Conservation (phyloP, 30 jellyfish, hydroid and myxozoan species). For the Aurelia aurita complex sp. Pacific region DNA sequence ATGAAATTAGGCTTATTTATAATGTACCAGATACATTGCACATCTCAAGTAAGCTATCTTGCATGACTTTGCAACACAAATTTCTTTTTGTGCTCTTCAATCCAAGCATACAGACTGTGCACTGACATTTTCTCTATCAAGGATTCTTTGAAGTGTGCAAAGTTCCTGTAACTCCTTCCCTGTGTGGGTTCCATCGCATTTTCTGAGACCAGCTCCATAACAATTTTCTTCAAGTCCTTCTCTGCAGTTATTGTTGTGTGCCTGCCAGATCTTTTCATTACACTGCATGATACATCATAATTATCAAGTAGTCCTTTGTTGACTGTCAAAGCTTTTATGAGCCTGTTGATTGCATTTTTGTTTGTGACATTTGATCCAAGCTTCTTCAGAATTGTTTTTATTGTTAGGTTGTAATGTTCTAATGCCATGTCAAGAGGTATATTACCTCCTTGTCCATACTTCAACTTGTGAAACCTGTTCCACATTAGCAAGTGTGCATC, state of each 20-base stretch:
- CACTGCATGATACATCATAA: background rate
- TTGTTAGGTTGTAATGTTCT: too few relatives aligned
- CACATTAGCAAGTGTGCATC: too few relatives aligned
- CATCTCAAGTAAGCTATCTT: background rate
- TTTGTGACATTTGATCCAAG: too few relatives aligned
- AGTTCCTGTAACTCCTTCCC: background rate
- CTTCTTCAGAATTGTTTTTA: too few relatives aligned
- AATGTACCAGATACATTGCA: background rate
- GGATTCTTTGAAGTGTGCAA: background rate
- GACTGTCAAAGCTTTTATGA: too few relatives aligned
- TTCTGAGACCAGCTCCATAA: too few relatives aligned
- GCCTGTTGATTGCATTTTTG: slow-evolving; percentile 1
- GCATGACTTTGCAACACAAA: slow-evolving; percentile 5
- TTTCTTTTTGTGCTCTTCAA: slow-evolving; percentile 1
- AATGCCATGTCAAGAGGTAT: too few relatives aligned
- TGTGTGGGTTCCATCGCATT: background rate
- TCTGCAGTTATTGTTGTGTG: slow-evolving; percentile 3
- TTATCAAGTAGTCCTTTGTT: background rate
- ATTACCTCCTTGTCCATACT: too few relatives aligned
- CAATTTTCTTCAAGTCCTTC: too few relatives aligned
- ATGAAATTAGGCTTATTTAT: too few relatives aligned
- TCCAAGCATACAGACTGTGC: slow-evolving; percentile 12
- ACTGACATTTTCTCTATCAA: background rate
- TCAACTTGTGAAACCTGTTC: too few relatives aligned
- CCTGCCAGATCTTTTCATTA: background rate